A percentile compares a stretch with the other conserved stretches of the same genome.
Evolutionary conservation across 2,888 invertebrate species (phyloP).

Genomic region (Escarpia spicata): DNA sequence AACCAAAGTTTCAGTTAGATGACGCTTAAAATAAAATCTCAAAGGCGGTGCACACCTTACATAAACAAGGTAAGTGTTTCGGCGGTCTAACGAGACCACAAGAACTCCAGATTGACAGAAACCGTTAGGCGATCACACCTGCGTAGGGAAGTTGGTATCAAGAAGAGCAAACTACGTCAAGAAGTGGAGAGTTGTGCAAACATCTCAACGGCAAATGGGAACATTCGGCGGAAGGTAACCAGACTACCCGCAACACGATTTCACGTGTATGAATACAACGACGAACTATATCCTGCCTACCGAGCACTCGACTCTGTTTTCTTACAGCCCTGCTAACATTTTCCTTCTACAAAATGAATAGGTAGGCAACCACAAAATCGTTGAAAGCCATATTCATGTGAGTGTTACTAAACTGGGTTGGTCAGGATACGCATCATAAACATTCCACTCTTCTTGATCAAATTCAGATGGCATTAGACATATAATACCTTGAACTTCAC

Average conservation of each 20-base stretch:
- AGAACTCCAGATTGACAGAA: background rate
- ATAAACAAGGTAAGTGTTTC: constrained; percentile 9
- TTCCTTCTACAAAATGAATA: no score
- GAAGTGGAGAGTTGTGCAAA: background rate
- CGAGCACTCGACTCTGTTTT: background rate
- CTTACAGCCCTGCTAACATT: background rate
- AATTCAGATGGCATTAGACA: no score
- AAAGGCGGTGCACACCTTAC: background rate
- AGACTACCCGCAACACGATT: background rate
- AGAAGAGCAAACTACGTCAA: background rate
- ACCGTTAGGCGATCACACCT: background rate
- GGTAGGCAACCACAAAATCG: background rate
- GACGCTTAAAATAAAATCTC: background rate
- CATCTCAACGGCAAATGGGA: background rate
- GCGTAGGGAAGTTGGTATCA: background rate
- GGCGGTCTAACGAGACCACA: background rate
- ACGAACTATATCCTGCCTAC: background rate
- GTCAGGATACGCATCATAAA: no score
- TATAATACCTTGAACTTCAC: no score
- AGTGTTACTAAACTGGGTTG: background rate
- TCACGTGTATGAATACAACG: background rate
- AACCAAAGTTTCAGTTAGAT: constrained; percentile 2
- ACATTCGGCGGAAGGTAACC: background rate
- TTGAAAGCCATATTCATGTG: background rate
- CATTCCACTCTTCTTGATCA: no score